These are phyloP conservation scores for Symphodus melops DNA, from an alignment of 2,113 vertebrate genomes.

Conservation along the genomic window DNA sequence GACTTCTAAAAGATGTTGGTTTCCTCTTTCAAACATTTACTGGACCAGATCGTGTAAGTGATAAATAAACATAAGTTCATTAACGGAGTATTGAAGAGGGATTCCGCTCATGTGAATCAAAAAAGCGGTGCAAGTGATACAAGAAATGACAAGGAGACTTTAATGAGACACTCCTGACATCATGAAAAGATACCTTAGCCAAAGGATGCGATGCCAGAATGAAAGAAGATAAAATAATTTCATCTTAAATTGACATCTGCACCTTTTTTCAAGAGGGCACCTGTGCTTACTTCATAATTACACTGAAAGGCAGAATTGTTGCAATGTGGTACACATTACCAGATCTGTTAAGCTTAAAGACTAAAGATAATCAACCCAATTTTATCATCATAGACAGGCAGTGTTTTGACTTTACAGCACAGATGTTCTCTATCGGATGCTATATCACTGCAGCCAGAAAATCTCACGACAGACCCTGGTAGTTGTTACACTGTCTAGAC, in stretches of 20 bases:
- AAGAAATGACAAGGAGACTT: conserved; percentile 35
- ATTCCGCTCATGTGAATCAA: conserved; percentile 19
- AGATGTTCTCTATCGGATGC: not conserved
- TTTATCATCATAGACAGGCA: not conserved
- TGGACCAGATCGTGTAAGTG: conserved; percentile 5
- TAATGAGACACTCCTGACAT: conserved; percentile 56
- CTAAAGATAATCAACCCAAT: not conserved
- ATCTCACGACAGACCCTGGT: not conserved
- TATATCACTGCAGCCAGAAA: not conserved
- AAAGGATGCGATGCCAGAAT: conserved; percentile 24
- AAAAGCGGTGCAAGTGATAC: conserved; percentile 29
- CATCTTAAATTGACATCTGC: conserved; percentile 27
- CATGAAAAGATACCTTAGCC: conserved; percentile 32
- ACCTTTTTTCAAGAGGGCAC: conserved; percentile 12
- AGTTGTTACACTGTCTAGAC: not conserved
- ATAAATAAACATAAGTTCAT: conserved; percentile 5
- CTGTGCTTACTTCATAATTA: conserved; percentile 27
- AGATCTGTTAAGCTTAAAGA: conserved; percentile 4
- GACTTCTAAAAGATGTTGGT: not conserved
- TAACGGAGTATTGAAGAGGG: not conserved
- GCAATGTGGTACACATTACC: conserved; percentile 2
- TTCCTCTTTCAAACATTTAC: not conserved
- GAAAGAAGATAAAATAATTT: conserved; percentile 40
- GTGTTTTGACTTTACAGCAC: not conserved
- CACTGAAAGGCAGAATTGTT: conserved; percentile 1